Evolutionary conservation across 1,140 invertebrate genomes (phyloP).

Genomic region (Holcopasites calliopsidis): DNA sequence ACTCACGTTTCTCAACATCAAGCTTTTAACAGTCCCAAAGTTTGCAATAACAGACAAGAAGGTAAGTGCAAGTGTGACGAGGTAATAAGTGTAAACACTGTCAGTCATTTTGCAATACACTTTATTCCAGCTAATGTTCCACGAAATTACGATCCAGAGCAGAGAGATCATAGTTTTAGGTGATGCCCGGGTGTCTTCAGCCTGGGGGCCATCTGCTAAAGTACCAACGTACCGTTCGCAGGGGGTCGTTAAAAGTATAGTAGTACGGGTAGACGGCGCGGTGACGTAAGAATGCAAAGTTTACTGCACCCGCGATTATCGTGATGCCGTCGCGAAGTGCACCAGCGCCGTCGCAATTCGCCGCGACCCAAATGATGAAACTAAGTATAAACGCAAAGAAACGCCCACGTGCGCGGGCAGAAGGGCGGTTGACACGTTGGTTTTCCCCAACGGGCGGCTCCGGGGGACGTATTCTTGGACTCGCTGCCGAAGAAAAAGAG

Average conservation of each 20-base stretch:
- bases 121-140: no score
- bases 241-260: not conserved
- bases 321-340: slow-evolving; percentile 22
- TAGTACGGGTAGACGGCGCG: not conserved
- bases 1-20: no score
- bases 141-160: no score
- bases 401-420: slow-evolving; percentile 52
- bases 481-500: slow-evolving; percentile 29
- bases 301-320: slow-evolving; percentile 45
- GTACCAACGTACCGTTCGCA: not conserved
- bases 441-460: slow-evolving; percentile 49
- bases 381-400: slow-evolving; percentile 62
- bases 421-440: slow-evolving; percentile 54
- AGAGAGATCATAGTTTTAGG: no score
- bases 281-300: slow-evolving; percentile 53
- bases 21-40: no score
- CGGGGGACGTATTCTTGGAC: slow-evolving; percentile 48
- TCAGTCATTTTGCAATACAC: no score
- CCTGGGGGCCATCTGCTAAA: no score
- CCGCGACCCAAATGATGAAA: slow-evolving; percentile 64
- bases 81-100: no score
- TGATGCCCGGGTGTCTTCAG: no score
- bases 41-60: no score
- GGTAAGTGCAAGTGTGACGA: no score
- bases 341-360: slow-evolving; percentile 47